Evolutionary conservation across 2,888 invertebrate genomes (phyloP).

Genomic region (Torymus texanus): DNA sequence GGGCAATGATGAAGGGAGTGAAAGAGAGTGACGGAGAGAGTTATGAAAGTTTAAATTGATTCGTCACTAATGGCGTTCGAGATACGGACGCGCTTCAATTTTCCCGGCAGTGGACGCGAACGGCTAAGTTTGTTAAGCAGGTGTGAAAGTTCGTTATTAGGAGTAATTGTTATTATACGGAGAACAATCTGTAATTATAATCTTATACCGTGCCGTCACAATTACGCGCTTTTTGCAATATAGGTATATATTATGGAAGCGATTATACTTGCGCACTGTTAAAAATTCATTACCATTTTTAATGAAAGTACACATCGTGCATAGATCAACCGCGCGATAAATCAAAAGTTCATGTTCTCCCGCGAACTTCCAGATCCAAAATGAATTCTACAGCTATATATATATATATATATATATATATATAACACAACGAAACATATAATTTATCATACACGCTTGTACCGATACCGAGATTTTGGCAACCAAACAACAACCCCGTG

Average conservation of each 20-base stretch:
- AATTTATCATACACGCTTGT: not conserved
- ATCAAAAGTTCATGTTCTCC: no score
- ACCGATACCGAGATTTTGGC: conserved; percentile 47
- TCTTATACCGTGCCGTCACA: no score
- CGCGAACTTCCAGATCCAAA: no score
- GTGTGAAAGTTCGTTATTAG: no score
- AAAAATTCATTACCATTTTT: not conserved
- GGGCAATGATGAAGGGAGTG: not conserved
- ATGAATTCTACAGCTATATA: no score
- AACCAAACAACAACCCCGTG: conserved; percentile 46
- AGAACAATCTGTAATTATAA: no score
- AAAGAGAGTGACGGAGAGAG: conserved; percentile 10
- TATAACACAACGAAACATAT: no score
- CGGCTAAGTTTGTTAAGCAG: no score
- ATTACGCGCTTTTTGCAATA: no score
- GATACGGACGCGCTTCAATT: not conserved
- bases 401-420: no score
- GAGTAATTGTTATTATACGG: no score
- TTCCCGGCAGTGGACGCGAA: not conserved
- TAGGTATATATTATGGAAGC: not conserved
- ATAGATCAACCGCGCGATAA: no score
- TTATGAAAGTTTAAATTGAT: conserved; percentile 41
- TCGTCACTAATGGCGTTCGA: conserved; percentile 33
- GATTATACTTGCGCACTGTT: not conserved
- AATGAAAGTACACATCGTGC: not conserved